Evolutionary conservation across 2,888 invertebrate genomes (phyloP), one percentile per base, ranked within the genome.

Genomic region (Andrena bucephala): DNA sequence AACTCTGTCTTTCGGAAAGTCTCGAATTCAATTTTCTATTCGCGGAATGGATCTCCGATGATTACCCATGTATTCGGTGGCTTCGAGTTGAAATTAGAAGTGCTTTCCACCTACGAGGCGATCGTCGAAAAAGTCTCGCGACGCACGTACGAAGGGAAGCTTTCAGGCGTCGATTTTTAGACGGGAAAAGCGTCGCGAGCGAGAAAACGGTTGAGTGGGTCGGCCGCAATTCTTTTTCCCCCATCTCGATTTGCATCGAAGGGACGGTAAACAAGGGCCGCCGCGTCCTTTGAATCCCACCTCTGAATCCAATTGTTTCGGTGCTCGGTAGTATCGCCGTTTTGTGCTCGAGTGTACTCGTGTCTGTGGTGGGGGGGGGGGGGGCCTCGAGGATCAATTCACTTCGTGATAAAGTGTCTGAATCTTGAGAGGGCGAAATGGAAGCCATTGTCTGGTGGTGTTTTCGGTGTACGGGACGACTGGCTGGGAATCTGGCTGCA

Each of bases 261-360:
- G 57, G 36, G 50, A 67, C 24, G 13, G 79, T 59, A 59, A 79
- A 74, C 69, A 70, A 74, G 48, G 36, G 70, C 59, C 42, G 10
- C 27, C 16, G 67, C 10, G 59, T 24, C 62, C 48, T 62, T 48
- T 54, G 57, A 75, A 50, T 16, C 59, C 36, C 78, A 78, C 81
- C 75, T 78, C 85, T 80, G 79, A 83, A 84, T 85, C 77, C 85
- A 69, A 77, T 73, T 77, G 82, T 84, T 78, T 79, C n/a, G 57
- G 67, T 73, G 75, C 69, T 73, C 62, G 31, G 72, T 31, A 77
- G 73, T 77, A 77, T 76, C 48, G 70, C 77, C 76, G 77, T 77
- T 81, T 67, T 77, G 70, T 70, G 73, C 66, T 81, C 76, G 62
- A 83, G 83, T 81, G 81, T 83, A 73, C 81, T 83, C 73, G 76